Percentiles rank a stretch among this genome's conserved stretches.
Conservation (phyloP, 2,888 invertebrate genomes). For the Agonum fuliginosum region DNA sequence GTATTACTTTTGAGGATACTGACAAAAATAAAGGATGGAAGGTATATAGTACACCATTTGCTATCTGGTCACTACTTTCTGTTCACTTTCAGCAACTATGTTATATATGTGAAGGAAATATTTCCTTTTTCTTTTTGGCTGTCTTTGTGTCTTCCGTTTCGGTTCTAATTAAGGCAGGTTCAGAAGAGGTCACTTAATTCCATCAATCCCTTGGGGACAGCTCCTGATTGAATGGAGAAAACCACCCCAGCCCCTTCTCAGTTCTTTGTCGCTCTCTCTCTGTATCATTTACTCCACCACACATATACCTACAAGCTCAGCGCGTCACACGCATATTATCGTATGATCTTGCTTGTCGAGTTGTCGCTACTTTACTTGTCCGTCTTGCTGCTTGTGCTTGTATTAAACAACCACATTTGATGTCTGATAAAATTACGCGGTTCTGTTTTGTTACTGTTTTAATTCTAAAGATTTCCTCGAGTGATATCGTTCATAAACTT, state of each 20-base stretch:
- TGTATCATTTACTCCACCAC: background rate
- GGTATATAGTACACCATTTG: background rate
- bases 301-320: background rate
- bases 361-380: background rate
- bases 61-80: background rate
- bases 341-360: background rate
- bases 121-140: constrained; percentile 56
- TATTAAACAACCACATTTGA: no score
- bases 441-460: no score
- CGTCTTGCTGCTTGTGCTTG: no score
- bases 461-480: no score
- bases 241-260: constrained; percentile 53
- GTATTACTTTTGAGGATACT: no score
- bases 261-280: background rate
- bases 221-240: constrained; percentile 69
- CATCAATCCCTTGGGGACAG: constrained; percentile 68
- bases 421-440: no score
- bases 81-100: background rate
- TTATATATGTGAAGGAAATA: constrained; percentile 57
- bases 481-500: no score
- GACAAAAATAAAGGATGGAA: no score
- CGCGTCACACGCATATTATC: constrained; percentile 14
- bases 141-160: constrained; percentile 57
- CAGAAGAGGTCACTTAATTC: constrained; percentile 70
- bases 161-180: constrained; percentile 60